Evolutionary conservation across 2,888 invertebrate genomes (phyloP), one percentile per base, ranked within the genome.

Genomic region (Emmelina monodactyla): DNA sequence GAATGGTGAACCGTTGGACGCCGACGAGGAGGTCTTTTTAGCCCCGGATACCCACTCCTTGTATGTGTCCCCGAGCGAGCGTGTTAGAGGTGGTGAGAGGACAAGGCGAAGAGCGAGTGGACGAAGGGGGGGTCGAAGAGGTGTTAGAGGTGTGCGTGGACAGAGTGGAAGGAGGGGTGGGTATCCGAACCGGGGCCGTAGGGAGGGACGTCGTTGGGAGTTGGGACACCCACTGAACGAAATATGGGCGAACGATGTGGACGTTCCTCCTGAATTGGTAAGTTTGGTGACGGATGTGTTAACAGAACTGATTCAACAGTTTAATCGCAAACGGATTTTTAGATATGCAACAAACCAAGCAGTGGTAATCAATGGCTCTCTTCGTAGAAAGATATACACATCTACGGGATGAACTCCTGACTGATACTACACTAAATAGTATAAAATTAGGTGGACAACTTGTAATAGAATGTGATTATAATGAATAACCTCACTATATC

Each of bases 141-240:
- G n/a, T n/a, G 19, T 19, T 9, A 19, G 37, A 28, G 31, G 37
- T 31, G 31, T 25, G 19, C 30, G 37, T 25, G 33, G 33, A 22
- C 29, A 30, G 22, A 25, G 37, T 31, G 37, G 6, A 16, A 22
- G 22, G 30, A n/a, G 28, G 19, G 19, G 19, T 19, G 19, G 19
- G 19, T 19, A 19, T 19, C 19, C 19, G 9, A 19, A 19, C 19
- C 9, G 19, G 9, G 19, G 19, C 19, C 5, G 19, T 19, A 19
- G 19, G 9, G 19, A 19, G 19, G 19, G 32, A 10, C 32, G 13
- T 14, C 33, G 31, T 22, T 37, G 37, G 37, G 33, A 31, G 16
- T 3, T 37, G 25, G 37, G 37, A 33, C 34, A 37, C 30, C 37
- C 37, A 22, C 34, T 37, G 12, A 34, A 30, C 13, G 37, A 37